Base-by-base conservation (phyloP, 2,888 invertebrate species). In the Leptinotarsa tumamoca region DNA sequence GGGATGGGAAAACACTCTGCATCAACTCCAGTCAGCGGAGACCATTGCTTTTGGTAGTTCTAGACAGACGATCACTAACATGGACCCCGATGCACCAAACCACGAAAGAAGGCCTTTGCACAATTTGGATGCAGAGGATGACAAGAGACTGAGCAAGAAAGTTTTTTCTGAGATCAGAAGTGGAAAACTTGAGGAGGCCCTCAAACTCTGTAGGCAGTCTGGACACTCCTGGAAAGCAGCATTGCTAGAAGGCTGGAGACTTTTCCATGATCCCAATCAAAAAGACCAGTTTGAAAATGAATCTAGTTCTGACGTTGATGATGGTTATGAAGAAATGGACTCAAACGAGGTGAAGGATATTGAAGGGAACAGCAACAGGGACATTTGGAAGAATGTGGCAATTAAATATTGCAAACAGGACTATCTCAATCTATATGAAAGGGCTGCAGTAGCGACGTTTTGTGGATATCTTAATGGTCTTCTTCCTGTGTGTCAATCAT, bases 161-260 rank as follows among this genome's bases (percentile, higher is more conserved):
- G 90, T 95, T 72, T 96, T 95, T 85, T 90, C 90, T 17, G 92
- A 95, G 89, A 92, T 98, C 63, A 91, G 98, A 49, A 95, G 96
- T 87, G 98, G 98, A 0, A 93, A 94, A 82, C 91, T 97, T 76
- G 94, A 94, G 81, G 94, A 95, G 87, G 98, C 97, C 2, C 93
- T 97, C 85, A 92, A 94, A 77, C 87, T 97, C 52, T 96, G 97
- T 84, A 91, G 94, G 63, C 94, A 93, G 84, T 95, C 95, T 83
- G 98, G 98, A 0, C 97, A 98, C 87, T 92, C 95, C 2, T 98
- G 98, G 98, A 90, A 96, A 69, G 97, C 97, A 1, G 96, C 96
- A 4, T 92, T 95, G 27, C 89, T 98, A 56, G 95, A 97, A 87
- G 98, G 98, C 4, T 98, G 98, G 97, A 91, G 94, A 73, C 90